Evolutionary conservation across 2,113 vertebrate species (phyloP).

Genomic region (Columba livia): DNA sequence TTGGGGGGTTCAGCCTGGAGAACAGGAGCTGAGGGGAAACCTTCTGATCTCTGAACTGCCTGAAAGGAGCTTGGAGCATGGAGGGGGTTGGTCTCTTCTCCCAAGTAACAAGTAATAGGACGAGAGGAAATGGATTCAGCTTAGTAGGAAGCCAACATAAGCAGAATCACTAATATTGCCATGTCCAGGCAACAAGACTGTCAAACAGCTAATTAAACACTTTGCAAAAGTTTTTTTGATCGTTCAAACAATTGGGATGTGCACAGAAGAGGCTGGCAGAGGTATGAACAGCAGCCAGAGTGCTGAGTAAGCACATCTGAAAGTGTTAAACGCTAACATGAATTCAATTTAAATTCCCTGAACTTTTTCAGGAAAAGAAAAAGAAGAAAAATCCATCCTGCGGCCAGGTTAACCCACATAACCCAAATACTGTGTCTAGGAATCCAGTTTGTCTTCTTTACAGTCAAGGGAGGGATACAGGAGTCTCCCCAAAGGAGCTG

Average conservation of each 20-base stretch:
- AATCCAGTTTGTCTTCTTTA: neutral
- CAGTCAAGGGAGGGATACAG: neutral
- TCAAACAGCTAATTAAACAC: neutral
- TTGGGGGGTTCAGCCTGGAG: too few species aligned
- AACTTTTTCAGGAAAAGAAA: neutral
- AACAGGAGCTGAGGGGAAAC: too few species aligned
- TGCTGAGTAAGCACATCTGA: neutral
- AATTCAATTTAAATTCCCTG: neutral
- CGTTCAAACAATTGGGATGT: neutral
- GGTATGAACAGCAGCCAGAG: neutral
- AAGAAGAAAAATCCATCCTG: neutral
- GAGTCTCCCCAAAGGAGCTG: neutral
- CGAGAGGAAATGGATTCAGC: too few species aligned
- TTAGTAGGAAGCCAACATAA: neutral
- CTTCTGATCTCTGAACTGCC: too few species aligned
- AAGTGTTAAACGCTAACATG: neutral
- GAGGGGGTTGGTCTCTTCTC: too few species aligned
- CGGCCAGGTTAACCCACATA: accelerated
- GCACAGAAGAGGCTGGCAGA: neutral
- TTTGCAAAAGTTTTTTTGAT: neutral
- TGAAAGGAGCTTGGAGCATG: too few species aligned
- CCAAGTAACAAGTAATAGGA: too few species aligned
- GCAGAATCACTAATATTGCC: neutral
- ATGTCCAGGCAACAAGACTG: neutral
- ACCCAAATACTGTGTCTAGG: neutral